These are phyloP conservation scores for Oscarella lobularis DNA, from an alignment of 37 sponge, comb jelly and placozoan species.

Conservation along the genomic window DNA sequence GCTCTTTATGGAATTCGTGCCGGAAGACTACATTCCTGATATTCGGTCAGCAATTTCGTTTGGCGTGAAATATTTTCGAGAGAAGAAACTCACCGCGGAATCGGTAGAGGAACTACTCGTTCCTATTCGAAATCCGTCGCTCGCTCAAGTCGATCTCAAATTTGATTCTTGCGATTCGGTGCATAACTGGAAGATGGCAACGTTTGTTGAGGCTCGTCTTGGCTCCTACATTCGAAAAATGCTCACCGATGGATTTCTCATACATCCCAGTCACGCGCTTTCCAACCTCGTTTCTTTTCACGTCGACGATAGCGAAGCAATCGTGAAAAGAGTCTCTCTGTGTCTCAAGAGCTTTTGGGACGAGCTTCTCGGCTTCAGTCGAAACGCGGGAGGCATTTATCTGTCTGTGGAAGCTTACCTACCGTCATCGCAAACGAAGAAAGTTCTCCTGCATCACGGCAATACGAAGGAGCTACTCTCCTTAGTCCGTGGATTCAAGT, in stretches of 20 bases:
- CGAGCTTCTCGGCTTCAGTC: constrained; percentile 29
- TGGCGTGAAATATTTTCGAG: not conserved
- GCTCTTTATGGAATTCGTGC: constrained; percentile 57
- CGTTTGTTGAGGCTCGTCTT: constrained; percentile 42
- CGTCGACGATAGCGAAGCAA: constrained; percentile 10
- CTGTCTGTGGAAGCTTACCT: not conserved
- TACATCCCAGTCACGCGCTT: constrained; percentile 17
- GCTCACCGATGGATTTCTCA: constrained; percentile 23
- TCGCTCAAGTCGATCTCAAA: constrained; percentile 13
- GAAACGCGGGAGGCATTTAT: not conserved
- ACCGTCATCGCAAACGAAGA: not conserved
- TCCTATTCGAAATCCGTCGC: too few relatives aligned
- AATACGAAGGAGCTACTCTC: constrained; percentile 9
- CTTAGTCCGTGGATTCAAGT: constrained; percentile 12
- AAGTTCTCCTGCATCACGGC: not conserved
- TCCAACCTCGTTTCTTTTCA: constrained; percentile 31
- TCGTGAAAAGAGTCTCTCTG: constrained; percentile 23
- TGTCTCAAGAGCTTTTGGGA: constrained; percentile 50
- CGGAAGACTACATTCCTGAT: constrained; percentile 45
- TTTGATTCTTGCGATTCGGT: constrained; percentile 8
- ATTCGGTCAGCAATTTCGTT: too few relatives aligned
- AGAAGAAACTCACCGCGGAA: not conserved
- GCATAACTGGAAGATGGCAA: constrained; percentile 34
- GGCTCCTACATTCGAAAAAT: constrained; percentile 47
- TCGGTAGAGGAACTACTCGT: not conserved